These are phyloP conservation scores for Hemibagrus guttatus DNA, from an alignment of 2,797 vertebrate species.

Conservation along the genomic window DNA sequence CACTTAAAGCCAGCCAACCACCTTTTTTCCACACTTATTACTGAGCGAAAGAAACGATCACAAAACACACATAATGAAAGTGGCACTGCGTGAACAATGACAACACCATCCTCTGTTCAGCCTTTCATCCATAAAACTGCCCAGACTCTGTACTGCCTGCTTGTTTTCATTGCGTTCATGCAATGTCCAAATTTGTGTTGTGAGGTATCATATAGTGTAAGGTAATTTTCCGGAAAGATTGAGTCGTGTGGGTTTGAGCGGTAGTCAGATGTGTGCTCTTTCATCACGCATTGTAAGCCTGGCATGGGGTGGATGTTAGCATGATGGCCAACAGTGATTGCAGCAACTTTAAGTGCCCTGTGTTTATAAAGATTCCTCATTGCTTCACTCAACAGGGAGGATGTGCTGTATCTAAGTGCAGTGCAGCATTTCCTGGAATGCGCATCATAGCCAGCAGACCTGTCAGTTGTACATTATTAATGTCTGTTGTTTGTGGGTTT, in stretches of 20 bases:
- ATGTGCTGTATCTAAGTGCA: neutral
- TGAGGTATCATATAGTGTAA: neutral
- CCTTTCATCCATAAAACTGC: neutral
- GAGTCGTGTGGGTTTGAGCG: neutral
- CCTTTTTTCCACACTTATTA: constrained; percentile 7
- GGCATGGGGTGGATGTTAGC: neutral
- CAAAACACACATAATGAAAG: neutral
- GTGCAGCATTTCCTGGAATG: neutral
- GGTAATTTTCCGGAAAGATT: neutral
- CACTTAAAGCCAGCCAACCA: neutral
- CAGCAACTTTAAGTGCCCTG: neutral
- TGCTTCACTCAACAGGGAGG: neutral
- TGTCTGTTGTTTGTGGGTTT: neutral
- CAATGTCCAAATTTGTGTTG: neutral
- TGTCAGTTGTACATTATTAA: neutral
- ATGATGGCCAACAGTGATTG: neutral
- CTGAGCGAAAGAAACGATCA: neutral
- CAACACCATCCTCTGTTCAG: neutral
- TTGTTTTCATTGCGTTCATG: neutral
- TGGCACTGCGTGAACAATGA: neutral
- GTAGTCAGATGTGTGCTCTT: neutral
- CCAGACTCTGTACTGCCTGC: neutral
- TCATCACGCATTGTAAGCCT: neutral
- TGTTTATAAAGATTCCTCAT: neutral
- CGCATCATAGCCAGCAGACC: neutral